These are phyloP conservation scores for Triplophysa yarkandensis DNA, from an alignment of 2,797 vertebrate species.

Conservation along the genomic window DNA sequence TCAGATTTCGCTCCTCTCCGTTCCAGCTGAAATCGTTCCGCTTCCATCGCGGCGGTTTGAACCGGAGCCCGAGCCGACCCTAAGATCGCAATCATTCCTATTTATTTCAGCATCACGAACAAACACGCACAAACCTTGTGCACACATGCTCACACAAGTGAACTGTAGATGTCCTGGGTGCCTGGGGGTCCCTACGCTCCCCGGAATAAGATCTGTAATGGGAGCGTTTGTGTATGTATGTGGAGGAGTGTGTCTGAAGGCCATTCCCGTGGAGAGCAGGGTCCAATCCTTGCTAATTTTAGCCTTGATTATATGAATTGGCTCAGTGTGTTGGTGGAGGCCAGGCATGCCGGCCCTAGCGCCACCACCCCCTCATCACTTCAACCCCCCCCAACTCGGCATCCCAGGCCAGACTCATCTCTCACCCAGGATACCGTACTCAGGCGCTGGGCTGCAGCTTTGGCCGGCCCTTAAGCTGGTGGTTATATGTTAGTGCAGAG, in stretches of 20 bases:
- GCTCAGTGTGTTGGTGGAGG: conserved; percentile 72
- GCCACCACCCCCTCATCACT: not conserved
- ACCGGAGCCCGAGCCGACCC: conserved; percentile 13
- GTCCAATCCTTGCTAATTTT: conserved; percentile 70
- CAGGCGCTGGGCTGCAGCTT: conserved; percentile 34
- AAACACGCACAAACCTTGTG: conserved; percentile 39
- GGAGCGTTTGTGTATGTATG: conserved; percentile 56
- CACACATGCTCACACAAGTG: conserved; percentile 32
- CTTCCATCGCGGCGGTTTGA: not conserved
- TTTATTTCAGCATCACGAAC: conserved; percentile 37
- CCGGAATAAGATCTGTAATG: conserved; percentile 50
- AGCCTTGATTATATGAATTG: conserved; percentile 78
- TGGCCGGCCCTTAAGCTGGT: conserved; percentile 36
- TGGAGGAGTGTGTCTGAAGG: conserved; percentile 51
- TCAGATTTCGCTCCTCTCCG: conserved; percentile 12
- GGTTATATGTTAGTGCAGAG: too few species aligned
- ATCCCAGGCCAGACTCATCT: conserved; percentile 43
- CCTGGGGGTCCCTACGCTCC: conserved; percentile 43
- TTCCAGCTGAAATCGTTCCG: conserved; percentile 9
- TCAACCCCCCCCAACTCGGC: conserved; percentile 5
- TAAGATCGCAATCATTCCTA: conserved; percentile 29
- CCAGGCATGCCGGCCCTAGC: conserved; percentile 57
- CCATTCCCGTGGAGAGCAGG: conserved; percentile 61
- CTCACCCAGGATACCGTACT: conserved; percentile 39
- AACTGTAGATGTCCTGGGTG: conserved; percentile 50